These are phyloP conservation scores for Brevimyrus niger DNA, from an alignment of 2,113 vertebrate species.

Conservation along the genomic window DNA sequence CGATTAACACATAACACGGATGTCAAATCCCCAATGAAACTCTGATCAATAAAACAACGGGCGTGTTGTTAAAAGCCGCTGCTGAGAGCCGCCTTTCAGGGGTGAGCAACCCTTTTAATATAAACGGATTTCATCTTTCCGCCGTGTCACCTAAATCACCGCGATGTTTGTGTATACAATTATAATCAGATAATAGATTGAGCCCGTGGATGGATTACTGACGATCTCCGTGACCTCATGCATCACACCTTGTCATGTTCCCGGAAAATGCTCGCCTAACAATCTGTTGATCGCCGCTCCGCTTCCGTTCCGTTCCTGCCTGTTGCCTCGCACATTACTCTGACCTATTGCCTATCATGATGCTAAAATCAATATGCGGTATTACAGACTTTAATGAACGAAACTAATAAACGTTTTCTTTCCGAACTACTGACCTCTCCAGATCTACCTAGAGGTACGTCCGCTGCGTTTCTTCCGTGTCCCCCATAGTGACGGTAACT, in stretches of 20 bases:
- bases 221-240: constrained; percentile 86
- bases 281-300: constrained; percentile 97
- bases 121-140: constrained; percentile 99
- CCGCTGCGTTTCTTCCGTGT: constrained; percentile 49
- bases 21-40: constrained; percentile 97
- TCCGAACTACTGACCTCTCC: constrained; percentile 51
- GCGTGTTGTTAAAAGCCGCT: constrained; percentile 98
- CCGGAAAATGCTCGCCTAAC: constrained; percentile 98
- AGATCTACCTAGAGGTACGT: constrained; percentile 61
- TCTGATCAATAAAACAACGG: constrained; percentile 99
- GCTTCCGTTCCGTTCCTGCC: constrained; percentile 44
- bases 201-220: constrained; percentile 91
- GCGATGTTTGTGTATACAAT: constrained; percentile 99
- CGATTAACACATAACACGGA: constrained; percentile 98
- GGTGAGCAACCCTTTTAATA: constrained; percentile 99
- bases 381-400: constrained; percentile 63
- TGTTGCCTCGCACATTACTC: constrained; percentile 61
- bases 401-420: constrained; percentile 50
- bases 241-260: constrained; percentile 86
- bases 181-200: constrained; percentile 99
- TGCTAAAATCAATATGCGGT: constrained; percentile 64
- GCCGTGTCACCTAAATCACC: constrained; percentile 99
- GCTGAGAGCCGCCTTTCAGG: constrained; percentile 78
- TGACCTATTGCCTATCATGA: constrained; percentile 54
- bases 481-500: constrained; percentile 20